These are phyloP conservation scores for Hydrozoanthus gracilis DNA, from an alignment of 92 coral and sea anemone genomes.

Conservation along the genomic window DNA sequence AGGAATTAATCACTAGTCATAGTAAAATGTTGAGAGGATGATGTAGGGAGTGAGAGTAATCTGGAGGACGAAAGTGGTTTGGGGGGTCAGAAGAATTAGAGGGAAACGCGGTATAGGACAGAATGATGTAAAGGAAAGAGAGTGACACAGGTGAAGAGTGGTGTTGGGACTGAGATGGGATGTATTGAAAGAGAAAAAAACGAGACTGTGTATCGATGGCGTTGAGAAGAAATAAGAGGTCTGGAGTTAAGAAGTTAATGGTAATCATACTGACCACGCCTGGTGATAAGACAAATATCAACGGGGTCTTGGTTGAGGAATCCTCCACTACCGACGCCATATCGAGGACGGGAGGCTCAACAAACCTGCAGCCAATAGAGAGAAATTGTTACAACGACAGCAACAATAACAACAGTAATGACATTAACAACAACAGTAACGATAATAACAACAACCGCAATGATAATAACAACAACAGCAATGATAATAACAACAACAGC, in stretches of 20 bases:
- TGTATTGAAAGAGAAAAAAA: no score
- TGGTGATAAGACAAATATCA: constrained; percentile 95
- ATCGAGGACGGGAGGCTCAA: constrained; percentile 97
- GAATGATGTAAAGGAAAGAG: background rate
- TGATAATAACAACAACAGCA: no score
- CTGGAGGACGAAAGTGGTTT: background rate
- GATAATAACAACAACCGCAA: no score
- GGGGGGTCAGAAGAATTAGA: background rate
- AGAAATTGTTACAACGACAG: background rate
- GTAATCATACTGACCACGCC: constrained; percentile 84
- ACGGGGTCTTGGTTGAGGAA: constrained; percentile 93
- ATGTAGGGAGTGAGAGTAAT: no score
- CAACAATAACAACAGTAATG: background rate
- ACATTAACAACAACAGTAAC: background rate
- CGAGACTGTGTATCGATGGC: no score
- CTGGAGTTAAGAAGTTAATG: no score
- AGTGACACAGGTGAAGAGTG: no score
- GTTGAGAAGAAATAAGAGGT: no score
- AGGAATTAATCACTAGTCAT: background rate
- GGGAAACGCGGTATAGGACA: background rate
- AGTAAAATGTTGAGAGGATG: no score
- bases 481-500: no score
- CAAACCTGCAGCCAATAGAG: constrained; percentile 74
- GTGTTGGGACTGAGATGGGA: no score
- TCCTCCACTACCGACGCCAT: constrained; percentile 98